phyloP scores from a whole-genome alignment of 2,797 vertebrate species.

The Chromis chromis region DNA sequence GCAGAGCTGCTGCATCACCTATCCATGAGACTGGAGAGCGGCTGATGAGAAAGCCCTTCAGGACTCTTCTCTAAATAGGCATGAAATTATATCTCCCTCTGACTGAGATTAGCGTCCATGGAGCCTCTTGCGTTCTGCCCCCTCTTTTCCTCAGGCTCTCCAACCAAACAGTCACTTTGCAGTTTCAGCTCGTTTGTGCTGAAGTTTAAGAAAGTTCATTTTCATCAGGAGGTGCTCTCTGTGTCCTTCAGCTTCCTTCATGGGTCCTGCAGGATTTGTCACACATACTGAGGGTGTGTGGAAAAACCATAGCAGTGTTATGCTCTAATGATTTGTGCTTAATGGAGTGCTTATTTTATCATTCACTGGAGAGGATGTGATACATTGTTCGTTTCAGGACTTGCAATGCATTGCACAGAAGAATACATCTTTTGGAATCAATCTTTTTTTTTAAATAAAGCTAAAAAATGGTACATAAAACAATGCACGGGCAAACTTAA shows the following conservation, averaged over 20 bases:
- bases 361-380: slow-evolving; percentile 26
- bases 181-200: slow-evolving; percentile 85
- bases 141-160: slow-evolving; percentile 83
- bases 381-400: slow-evolving; percentile 19
- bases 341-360: slow-evolving; percentile 32
- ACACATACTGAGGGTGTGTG: slow-evolving; percentile 61
- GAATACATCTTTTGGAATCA: neutral
- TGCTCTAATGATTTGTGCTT: slow-evolving; percentile 42
- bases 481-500: neutral
- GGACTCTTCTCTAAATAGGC: slow-evolving; percentile 88
- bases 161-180: slow-evolving; percentile 85
- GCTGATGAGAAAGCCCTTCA: slow-evolving; percentile 86
- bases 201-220: slow-evolving; percentile 87
- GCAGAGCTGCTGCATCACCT: slow-evolving; percentile 85
- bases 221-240: slow-evolving; percentile 76
- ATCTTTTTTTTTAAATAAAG: neutral
- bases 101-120: slow-evolving; percentile 85
- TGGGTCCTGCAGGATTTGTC: slow-evolving; percentile 73
- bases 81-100: slow-evolving; percentile 90
- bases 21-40: slow-evolving; percentile 80
- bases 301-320: slow-evolving; percentile 46
- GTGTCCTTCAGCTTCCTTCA: slow-evolving; percentile 63
- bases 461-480: neutral
- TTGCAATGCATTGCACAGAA: slow-evolving; percentile 8
- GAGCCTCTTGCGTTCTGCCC: slow-evolving; percentile 75